Base-by-base conservation (phyloP, 2,113 vertebrate species). In the Pollimyrus isidori region DNA sequence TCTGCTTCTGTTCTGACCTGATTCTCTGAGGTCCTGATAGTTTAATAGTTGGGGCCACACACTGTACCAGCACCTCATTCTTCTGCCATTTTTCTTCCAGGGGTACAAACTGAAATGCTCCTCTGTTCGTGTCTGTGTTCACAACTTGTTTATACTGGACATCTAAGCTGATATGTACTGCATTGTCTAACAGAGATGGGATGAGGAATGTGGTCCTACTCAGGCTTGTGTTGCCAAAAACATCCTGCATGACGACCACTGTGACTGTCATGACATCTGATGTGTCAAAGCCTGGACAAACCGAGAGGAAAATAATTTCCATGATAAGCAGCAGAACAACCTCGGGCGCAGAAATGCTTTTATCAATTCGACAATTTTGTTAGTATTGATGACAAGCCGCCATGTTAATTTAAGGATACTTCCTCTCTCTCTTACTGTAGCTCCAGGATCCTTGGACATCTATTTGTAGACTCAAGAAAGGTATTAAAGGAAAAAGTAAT, bases 401-500 rank as follows among this genome's bases (percentile, higher is more conserved):
- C 26, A 84, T 48, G 82, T 87, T 87, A 48, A 87, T 87, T 53
- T 84, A 19, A 69, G 26, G 19, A 56, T 52, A 56, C n/a, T 53
- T 53, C 11, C 15, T 35, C 15, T 53, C 50, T 87, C 26, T 50
- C 23, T 86, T 19, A 56, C 48, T 50, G 19, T 23, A 19, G n/a
- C 48, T 50, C 48, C 45, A 26, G 46, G 84, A 52, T 30, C 56
- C 19, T 58, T 23, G 56, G 42, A 69, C 45, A 17, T 69, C 42
- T 26, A 73, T 88, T 46, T 23, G 42, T 73, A 73, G 39, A 73
- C 58, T 69, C 11, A 7, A 15, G 45, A 48, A 88, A 26, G 58
- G 39, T 73, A 69, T 48, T 48, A 56, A 73, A 88, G 23, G 35
- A 88, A 69, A 88, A 73, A 88, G 19, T 73, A 88, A 88, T 65